Percentiles rank a stretch among this genome's conserved stretches.
These are phyloP conservation scores for Pogonus chalceus DNA, from an alignment of 1,140 invertebrate genomes.

Conservation along the genomic window DNA sequence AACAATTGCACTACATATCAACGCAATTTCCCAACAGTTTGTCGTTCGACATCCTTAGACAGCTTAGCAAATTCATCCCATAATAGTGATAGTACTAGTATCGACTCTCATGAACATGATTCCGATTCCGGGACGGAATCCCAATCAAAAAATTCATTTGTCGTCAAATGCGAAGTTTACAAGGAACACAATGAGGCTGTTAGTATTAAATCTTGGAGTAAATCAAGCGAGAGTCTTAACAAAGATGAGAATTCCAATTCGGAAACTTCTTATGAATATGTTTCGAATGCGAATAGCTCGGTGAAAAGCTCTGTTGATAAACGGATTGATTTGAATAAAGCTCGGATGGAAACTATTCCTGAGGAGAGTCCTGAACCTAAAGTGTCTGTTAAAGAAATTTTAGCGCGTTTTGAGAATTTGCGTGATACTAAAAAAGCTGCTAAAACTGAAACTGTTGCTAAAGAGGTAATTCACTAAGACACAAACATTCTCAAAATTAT, in stretches of 20 bases:
- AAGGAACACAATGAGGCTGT: slow-evolving; percentile 21
- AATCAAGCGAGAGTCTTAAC: slow-evolving; percentile 15
- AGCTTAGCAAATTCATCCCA: slow-evolving; percentile 52
- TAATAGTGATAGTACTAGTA: slow-evolving; percentile 39
- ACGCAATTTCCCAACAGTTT: slow-evolving; percentile 17
- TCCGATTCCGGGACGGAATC: slow-evolving; percentile 41
- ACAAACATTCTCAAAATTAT: no score
- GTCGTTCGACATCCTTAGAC: slow-evolving; percentile 48
- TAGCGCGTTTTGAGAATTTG: slow-evolving; percentile 68
- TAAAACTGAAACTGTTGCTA: background rate
- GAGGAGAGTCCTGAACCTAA: slow-evolving; percentile 64
- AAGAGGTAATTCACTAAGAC: slow-evolving; percentile 4
- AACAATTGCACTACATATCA: background rate
- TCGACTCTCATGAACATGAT: slow-evolving; percentile 42
- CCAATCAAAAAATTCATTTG: slow-evolving; percentile 33
- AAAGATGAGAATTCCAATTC: slow-evolving; percentile 10
- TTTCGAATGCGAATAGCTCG: slow-evolving; percentile 11
- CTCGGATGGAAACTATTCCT: slow-evolving; percentile 67
- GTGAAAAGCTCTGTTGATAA: slow-evolving; percentile 15
- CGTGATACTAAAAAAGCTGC: slow-evolving; percentile 31
- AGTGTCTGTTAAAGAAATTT: slow-evolving; percentile 67
- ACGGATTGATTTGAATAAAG: slow-evolving; percentile 14
- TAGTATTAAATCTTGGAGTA: slow-evolving; percentile 30
- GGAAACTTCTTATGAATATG: slow-evolving; percentile 27
- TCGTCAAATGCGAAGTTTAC: slow-evolving; percentile 30